Evolutionary conservation across 2,888 invertebrate genomes (phyloP).

Genomic region (Calameuta filiformis): DNA sequence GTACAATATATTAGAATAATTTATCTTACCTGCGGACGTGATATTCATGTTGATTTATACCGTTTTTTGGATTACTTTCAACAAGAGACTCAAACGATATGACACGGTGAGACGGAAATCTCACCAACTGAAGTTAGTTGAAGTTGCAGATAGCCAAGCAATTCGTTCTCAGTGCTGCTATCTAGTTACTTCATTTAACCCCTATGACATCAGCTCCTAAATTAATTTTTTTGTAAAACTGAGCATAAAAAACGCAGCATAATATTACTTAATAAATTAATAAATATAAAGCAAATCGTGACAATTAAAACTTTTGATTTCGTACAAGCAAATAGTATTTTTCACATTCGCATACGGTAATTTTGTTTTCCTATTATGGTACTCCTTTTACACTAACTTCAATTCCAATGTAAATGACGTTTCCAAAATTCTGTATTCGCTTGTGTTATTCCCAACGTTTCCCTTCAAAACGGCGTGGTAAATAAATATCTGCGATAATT

Average conservation of each 20-base stretch:
- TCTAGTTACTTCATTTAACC: not conserved
- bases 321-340: not conserved
- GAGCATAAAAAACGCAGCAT: not conserved
- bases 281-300: not conserved
- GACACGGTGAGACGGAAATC: slow-evolving; percentile 25
- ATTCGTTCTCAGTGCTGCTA: not conserved
- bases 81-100: slow-evolving; percentile 16
- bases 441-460: not conserved
- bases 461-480: not conserved
- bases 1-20: not conserved
- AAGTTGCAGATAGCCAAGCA: slow-evolving; percentile 4
- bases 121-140: slow-evolving; percentile 26
- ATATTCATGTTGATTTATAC: slow-evolving; percentile 60
- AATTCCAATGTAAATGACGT: not conserved
- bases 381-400: not conserved
- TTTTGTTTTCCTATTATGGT: not conserved
- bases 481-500: not conserved
- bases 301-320: not conserved
- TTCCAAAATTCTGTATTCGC: not conserved
- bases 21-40: slow-evolving; percentile 62
- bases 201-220: not conserved
- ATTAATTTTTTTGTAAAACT: not conserved
- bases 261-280: not conserved
- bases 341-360: not conserved
- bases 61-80: slow-evolving; percentile 14